Evolutionary conservation across 2,113 vertebrate genomes (phyloP), one percentile per base, ranked within the genome.

Genomic region (Podarcis cretensis): DNA sequence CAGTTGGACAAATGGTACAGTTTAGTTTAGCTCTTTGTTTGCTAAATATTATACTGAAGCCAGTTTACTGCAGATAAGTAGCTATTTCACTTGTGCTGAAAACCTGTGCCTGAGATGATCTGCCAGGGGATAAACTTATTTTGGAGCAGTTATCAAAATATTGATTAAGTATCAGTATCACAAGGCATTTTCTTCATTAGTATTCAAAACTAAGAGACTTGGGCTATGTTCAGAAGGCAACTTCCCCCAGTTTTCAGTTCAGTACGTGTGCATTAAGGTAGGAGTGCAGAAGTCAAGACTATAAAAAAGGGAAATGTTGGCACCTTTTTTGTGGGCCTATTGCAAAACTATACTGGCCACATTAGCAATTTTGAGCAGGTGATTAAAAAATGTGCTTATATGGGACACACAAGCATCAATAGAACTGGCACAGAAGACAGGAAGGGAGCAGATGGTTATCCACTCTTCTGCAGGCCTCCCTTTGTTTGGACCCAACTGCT

Each of bases 171-270:
- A 80, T 43, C 65, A 68, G 3, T 69, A 83, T 93, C 69, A 86
- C 91, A 37, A 90, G 91, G 84, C 91, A 40, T 89, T 68, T 81
- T 89, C 85, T 92, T 95, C 91, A 89, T 75, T 75, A 84, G 82
- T 86, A 27, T 85, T 12, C 79, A 71, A 90, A 94, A 2, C 86
- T 82, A 20, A 87, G 12, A 23, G 16, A 88, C 37, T 91, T 48
- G 32, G 43, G 57, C 1, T 35, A 13, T 54, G 18, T 35, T n/a
- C 69, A 73, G 20, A 87, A 73, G 14, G 30, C 32, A 69, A 81
- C n/a, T 59, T 37, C 65, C 32, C 40, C 16, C 23, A 59, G 9
- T 81, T 73, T 87, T 63, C 18, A 16, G 71, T 87, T 73, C 10
- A 48, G 48, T 27, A 37, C 4, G 1, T 87, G 13, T 37, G 43